A percentile compares a stretch with the other conserved stretches of the same genome.
Evolutionary conservation across 2,888 invertebrate species (phyloP).

Genomic region (Lagria hirta): DNA sequence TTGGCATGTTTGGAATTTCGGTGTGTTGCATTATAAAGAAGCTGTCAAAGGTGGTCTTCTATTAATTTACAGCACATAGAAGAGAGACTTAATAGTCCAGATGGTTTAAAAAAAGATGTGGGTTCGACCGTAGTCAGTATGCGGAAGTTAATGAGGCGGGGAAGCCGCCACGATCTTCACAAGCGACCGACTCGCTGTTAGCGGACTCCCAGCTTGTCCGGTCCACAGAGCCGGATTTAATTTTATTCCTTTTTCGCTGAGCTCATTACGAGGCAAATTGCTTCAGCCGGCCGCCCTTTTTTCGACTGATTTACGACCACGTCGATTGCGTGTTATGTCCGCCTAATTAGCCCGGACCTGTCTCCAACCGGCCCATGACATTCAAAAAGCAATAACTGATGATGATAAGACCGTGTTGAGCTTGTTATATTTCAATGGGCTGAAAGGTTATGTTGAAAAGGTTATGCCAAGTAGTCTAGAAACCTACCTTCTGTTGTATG

Average conservation of each 20-base stretch:
- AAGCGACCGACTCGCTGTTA: slow-evolving; percentile 32
- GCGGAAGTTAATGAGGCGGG: slow-evolving; percentile 43
- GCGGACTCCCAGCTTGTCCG: slow-evolving; percentile 17
- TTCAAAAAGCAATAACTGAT: slow-evolving; percentile 30
- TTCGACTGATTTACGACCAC: not conserved
- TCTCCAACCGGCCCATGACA: slow-evolving; percentile 17
- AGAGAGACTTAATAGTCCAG: slow-evolving; percentile 7
- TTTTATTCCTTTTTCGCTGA: too few relatives aligned
- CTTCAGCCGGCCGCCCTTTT: slow-evolving; percentile 2
- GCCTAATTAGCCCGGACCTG: slow-evolving; percentile 8
- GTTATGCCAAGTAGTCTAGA: too few relatives aligned
- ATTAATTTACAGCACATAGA: slow-evolving; percentile 12
- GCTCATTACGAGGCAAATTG: too few relatives aligned
- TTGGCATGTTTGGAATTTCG: slow-evolving; percentile 26
- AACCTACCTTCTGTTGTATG: too few relatives aligned
- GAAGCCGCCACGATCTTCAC: slow-evolving; percentile 37
- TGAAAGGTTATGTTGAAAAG: too few relatives aligned
- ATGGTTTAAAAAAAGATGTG: slow-evolving; percentile 16
- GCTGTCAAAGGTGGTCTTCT: slow-evolving; percentile 25
- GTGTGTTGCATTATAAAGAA: slow-evolving; percentile 22
- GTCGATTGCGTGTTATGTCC: not conserved
- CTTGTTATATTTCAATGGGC: too few relatives aligned
- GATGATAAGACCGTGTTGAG: slow-evolving; percentile 29
- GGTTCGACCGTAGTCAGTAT: slow-evolving; percentile 34
- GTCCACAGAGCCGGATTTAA: slow-evolving; percentile 14